Base-by-base conservation (phyloP, 2,797 vertebrate species). In the Acanthurus leucopareius region DNA sequence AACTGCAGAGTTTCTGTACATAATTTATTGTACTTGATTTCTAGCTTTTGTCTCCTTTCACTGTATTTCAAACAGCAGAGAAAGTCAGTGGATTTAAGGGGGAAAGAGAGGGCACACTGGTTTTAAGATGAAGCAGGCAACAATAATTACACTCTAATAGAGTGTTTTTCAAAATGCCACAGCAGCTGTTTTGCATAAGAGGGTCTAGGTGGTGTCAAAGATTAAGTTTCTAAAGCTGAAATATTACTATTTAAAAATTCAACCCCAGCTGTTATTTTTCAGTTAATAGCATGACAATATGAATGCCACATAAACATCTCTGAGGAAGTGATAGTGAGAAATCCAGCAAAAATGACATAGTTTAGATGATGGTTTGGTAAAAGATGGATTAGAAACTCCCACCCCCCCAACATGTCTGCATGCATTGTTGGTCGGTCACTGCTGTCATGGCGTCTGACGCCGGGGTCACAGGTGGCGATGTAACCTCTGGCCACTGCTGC, bases 401-500 rank as follows among this genome's bases (percentile, higher is more conserved):
- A 11, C 1, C 10, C 1, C 10, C 54, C 48, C 19, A 63, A 64
- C 56, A 65, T 15, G 13, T 35, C 74, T 60, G 47, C 48, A 17
- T 60, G 47, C 48, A 17, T 60, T 10, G 53, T 38, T 64, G 67
- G 63, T 56, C 20, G 19, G 57, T 77, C 77, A 66, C 58, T 76
- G 58, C 19, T 74, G 66, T 64, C 69, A 40, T 59, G 38, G 65
- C 19, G 25, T 73, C 44, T 64, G 81, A 52, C 60, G 19, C 38
- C 3, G 54, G 56, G 76, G 80, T 88, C 79, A 83, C 84, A 87
- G 81, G 79, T 88, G 76, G 63, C 17, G 42, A 16, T 79, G 47
- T 85, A 79, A 88, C 86, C 84, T 89, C 78, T 89, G 84, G 79
- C 74, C 60, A 42, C 71, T 75, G 65, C 66, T 84, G 81, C 85